Base-by-base conservation (phyloP, 2,797 vertebrate species). In the Dipus sagitta region DNA sequence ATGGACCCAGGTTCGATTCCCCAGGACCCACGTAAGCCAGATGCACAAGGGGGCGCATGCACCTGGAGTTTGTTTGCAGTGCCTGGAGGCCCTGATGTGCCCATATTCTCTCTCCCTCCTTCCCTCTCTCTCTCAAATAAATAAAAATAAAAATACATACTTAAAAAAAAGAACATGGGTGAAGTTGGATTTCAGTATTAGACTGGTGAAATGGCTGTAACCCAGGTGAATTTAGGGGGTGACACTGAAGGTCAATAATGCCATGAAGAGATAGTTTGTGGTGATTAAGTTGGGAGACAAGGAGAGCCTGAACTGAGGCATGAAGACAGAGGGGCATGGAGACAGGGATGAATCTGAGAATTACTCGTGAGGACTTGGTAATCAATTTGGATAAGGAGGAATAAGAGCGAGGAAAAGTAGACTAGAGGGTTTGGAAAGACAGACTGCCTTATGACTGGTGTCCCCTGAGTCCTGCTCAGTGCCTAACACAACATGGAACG, bases 381-480 rank as follows among this genome's bases (percentile, higher is more conserved):
- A 68, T 88, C 75, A 75, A 78, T 81, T 86, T 60, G 74, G 86
- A 24, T n/a, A 30, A 84, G 24, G 76, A 87, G 72, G 24, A 9
- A 9, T 24, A 64, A 58, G 74, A 93, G 18, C n/a, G 74, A 65
- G 26, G 12, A 17, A 26, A 93, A 32, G 28, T 20, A 26, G 23
- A 60, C 34, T 52, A 23, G 84, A 81, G 52, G 4, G n/a, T 82
- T 72, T 86, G 34, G 34, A 32, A 91, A 52, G 78, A 67, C 34
- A 74, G 71, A 79, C 52, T 24, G 20, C 62, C 62, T 88, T 47
- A 30, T 8, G 65, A 34, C 13, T 74, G 6, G 20, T 77, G 38
- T 52, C 30, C 30, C 15, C 64, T 12, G 26, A 86, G 80, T 84
- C 65, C 18, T 71, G 21, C 20, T 23, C 0, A 17, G 21, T 6